Conservation (phyloP, 2,113 vertebrate species). For the Ifrita kowaldi region DNA sequence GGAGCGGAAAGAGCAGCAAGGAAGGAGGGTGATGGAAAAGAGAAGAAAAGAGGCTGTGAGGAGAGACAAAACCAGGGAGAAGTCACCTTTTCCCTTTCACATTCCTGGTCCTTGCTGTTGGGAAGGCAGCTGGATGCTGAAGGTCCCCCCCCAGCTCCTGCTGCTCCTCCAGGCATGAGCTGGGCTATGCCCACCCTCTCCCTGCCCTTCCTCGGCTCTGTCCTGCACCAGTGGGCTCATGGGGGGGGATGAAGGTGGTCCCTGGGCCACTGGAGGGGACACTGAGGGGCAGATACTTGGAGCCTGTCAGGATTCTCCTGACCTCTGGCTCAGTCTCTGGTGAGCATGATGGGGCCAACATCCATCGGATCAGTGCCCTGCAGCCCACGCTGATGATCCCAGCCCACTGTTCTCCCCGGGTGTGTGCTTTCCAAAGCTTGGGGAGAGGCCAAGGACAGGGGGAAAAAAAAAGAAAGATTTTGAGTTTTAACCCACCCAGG, state of each 20-base stretch:
- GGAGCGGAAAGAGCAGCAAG: conserved; percentile 42
- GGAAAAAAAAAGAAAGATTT: rapidly evolving
- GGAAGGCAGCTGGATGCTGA: background rate
- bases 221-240: rapidly evolving
- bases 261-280: background rate
- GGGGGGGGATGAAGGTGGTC: background rate
- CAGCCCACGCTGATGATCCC: rapidly evolving
- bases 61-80: background rate
- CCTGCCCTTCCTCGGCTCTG: background rate
- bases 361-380: rapidly evolving
- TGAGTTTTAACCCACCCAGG: background rate
- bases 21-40: background rate
- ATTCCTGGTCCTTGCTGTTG: rapidly evolving
- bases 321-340: background rate
- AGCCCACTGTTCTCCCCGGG: rapidly evolving
- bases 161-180: background rate
- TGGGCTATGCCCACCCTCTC: rapidly evolving
- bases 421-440: rapidly evolving
- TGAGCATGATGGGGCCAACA: rapidly evolving
- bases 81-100: background rate
- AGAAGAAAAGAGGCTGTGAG: background rate
- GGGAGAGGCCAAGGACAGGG: background rate
- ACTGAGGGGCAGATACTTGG: background rate
- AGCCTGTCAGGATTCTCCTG: background rate
- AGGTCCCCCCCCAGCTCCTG: background rate